These are phyloP conservation scores for Blastobasis lacticolella DNA, from an alignment of 2,888 invertebrate genomes.

Conservation along the genomic window DNA sequence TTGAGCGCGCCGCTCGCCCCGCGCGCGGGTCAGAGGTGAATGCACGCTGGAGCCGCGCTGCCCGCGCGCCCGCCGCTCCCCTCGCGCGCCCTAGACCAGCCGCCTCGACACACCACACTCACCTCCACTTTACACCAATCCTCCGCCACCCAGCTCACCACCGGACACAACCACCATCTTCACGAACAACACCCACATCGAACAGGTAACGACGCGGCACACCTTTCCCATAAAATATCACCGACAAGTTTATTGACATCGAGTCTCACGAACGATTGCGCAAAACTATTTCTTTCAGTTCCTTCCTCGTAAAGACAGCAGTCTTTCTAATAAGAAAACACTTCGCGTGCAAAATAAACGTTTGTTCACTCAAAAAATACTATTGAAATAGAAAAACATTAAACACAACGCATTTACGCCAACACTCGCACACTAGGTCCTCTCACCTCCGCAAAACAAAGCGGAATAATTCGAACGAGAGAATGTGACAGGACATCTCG, in stretches of 20 bases:
- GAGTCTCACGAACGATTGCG: constrained; percentile 60
- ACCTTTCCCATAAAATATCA: constrained; percentile 73
- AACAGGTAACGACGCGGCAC: constrained; percentile 70
- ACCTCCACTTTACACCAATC: constrained; percentile 40
- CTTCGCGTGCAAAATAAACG: constrained; percentile 34
- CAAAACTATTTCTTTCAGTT: constrained; percentile 43
- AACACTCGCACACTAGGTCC: constrained; percentile 40
- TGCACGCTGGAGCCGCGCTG: constrained; percentile 47
- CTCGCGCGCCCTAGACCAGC: constrained; percentile 33
- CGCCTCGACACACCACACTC: constrained; percentile 37
- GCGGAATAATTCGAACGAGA: constrained; percentile 45
- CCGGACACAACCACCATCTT: constrained; percentile 37
- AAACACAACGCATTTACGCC: constrained; percentile 44
- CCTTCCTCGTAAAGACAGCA: constrained; percentile 46
- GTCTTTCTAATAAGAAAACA: constrained; percentile 38
- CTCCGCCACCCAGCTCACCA: constrained; percentile 27
- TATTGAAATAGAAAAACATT: constrained; percentile 56
- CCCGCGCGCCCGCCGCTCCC: constrained; percentile 38
- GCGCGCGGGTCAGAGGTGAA: constrained; percentile 73
- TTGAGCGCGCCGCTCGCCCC: constrained; percentile 66
- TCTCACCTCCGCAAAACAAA: constrained; percentile 73
- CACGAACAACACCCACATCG: constrained; percentile 45
- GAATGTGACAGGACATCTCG: constrained; percentile 35
- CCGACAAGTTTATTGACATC: constrained; percentile 74
- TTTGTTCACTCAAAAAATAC: constrained; percentile 55